Conservation (phyloP, 2,113 vertebrate species). For the Equus quagga region DNA sequence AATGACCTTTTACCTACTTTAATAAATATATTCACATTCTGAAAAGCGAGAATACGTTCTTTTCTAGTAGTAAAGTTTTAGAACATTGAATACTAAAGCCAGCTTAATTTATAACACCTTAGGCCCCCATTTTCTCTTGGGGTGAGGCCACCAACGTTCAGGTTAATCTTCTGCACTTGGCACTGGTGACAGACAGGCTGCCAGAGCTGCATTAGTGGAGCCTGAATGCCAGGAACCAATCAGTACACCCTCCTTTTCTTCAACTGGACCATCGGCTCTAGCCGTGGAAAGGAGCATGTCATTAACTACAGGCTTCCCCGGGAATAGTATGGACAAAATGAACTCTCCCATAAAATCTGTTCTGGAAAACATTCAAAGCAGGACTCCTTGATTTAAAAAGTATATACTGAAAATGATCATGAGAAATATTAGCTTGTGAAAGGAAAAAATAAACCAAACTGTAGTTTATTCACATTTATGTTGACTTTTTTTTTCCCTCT, state of each 20-base stretch:
- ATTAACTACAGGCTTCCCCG: constrained; percentile 1
- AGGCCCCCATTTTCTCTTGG: constrained; percentile 48
- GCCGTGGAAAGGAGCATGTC: not conserved
- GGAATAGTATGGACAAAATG: constrained; percentile 60
- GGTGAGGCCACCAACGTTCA: not conserved
- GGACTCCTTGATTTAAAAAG: constrained; percentile 7
- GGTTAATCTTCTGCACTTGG: not conserved
- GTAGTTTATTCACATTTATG: not conserved
- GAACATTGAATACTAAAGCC: constrained; percentile 15
- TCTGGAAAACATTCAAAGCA: constrained; percentile 54
- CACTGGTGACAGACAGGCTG: constrained; percentile 48
- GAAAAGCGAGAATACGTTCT: not conserved
- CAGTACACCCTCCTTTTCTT: not conserved
- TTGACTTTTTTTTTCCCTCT: not conserved
- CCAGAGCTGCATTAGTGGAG: not conserved
- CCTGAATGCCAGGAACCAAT: constrained; percentile 43
- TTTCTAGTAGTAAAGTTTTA: not conserved
- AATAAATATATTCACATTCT: not conserved
- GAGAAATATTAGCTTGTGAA: not conserved
- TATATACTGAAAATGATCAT: not conserved
- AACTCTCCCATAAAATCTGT: not conserved
- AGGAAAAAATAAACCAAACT: not conserved
- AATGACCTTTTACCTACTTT: not conserved
- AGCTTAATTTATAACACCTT: constrained; percentile 43
- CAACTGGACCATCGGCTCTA: not conserved